Percentiles rank a stretch among this genome's conserved stretches.
Evolutionary conservation across 2,797 vertebrate species (phyloP).

Genomic region (Philypnodon macrostomus): DNA sequence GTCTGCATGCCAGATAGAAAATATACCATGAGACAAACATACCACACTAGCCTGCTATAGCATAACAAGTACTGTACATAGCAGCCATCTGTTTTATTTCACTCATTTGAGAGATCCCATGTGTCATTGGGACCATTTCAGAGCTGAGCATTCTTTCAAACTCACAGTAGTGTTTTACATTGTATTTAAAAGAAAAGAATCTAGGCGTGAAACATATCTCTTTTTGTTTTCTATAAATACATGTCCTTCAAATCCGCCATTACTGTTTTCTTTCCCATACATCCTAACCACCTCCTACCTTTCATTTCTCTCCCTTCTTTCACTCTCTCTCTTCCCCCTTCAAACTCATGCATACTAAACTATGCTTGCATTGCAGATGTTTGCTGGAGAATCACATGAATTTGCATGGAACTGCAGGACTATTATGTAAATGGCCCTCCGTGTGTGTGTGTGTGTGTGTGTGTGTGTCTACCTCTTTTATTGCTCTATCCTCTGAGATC

Average conservation of each 20-base stretch:
- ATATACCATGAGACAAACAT: conserved; percentile 5
- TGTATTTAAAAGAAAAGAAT: background rate
- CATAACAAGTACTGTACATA: conserved; percentile 33
- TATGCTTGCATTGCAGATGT: conserved; percentile 74
- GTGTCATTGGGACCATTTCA: conserved; percentile 13
- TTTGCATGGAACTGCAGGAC: conserved; percentile 76
- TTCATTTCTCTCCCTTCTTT: conserved; percentile 30
- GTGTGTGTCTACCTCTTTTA: conserved; percentile 42
- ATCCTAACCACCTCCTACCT: conserved; percentile 7
- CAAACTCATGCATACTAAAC: conserved; percentile 70
- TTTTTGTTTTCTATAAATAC: no score
- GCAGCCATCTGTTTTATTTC: conserved; percentile 49
- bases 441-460: conserved; percentile 36
- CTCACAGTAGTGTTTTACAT: conserved; percentile 9
- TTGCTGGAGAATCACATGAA: conserved; percentile 69
- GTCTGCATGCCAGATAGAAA: conserved; percentile 10
- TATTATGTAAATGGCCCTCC: conserved; percentile 71
- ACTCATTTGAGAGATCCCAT: conserved; percentile 46
- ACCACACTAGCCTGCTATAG: conserved; percentile 5
- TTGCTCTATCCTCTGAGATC: conserved; percentile 33
- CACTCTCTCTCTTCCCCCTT: conserved; percentile 14
- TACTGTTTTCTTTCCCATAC: conserved; percentile 37
- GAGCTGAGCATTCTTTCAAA: no score
- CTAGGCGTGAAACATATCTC: no score
- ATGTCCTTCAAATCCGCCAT: conserved; percentile 46